Percentiles rank a stretch among this genome's conserved stretches.
Conservation (phyloP, 2,113 vertebrate genomes). For the Misgurnus anguillicaudatus region DNA sequence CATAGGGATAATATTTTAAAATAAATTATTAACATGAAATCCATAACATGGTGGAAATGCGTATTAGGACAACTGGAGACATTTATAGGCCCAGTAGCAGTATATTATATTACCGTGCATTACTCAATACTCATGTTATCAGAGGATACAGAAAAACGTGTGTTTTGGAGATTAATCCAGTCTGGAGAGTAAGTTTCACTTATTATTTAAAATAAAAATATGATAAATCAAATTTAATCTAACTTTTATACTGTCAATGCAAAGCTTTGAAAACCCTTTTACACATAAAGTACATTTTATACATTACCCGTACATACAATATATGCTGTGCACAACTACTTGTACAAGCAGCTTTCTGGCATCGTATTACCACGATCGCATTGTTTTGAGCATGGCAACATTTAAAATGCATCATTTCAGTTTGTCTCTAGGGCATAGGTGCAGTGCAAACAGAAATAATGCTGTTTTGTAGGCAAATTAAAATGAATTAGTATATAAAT, state of each 20-base stretch:
- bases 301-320: no score
- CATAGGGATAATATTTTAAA: no score
- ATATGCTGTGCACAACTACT: not conserved
- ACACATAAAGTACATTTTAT: no score
- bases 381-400: slow-evolving; percentile 44
- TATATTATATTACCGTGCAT: no score
- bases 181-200: not conserved
- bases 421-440: slow-evolving; percentile 43
- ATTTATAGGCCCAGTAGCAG: no score
- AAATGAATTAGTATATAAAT: slow-evolving; percentile 48
- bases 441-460: slow-evolving; percentile 39
- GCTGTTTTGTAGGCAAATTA: slow-evolving; percentile 46
- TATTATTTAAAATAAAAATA: not conserved
- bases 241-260: not conserved
- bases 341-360: slow-evolving; percentile 36
- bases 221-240: not conserved
- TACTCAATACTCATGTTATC: not conserved
- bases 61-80: no score
- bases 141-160: not conserved
- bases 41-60: no score
- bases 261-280: no score
- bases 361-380: slow-evolving; percentile 41
- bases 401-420: slow-evolving; percentile 51
- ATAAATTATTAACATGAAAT: no score
- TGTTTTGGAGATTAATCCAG: not conserved